phyloP scores from a whole-genome alignment of 2,113 vertebrate genomes.

The Pelusios castaneus region DNA sequence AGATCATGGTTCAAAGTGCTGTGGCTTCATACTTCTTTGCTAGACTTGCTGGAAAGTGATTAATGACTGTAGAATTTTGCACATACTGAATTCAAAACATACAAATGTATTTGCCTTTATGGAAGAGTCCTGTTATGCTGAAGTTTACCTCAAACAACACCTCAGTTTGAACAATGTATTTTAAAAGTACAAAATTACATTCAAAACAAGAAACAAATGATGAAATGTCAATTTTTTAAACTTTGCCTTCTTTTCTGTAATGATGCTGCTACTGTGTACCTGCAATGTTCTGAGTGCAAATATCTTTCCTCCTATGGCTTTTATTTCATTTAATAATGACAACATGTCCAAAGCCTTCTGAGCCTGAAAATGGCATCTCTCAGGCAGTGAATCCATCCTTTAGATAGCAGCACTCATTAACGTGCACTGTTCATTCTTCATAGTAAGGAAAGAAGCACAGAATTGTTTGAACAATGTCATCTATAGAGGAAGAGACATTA shows the following conservation, averaged over 20 bases:
- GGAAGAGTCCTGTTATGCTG: not conserved
- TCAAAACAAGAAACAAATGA: not conserved
- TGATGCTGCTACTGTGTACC: not conserved
- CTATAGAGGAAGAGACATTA: conserved; percentile 5
- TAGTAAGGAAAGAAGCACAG: not conserved
- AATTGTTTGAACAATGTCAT: conserved; percentile 5
- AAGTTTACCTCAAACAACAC: not conserved
- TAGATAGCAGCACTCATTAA: not conserved
- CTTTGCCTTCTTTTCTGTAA: not conserved
- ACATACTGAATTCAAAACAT: not conserved
- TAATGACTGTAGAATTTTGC: not conserved
- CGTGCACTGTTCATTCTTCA: conserved; percentile 46
- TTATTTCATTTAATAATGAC: conserved; percentile 22
- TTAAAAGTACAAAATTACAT: not conserved
- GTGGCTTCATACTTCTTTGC: not conserved
- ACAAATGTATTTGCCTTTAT: not conserved
- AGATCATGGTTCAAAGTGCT: not conserved
- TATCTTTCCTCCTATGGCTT: not conserved
- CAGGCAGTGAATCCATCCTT: not conserved
- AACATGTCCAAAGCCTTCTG: conserved; percentile 27
- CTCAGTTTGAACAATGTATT: not conserved
- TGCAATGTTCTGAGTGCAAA: not conserved
- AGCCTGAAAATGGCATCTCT: conserved; percentile 13
- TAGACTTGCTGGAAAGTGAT: not conserved
- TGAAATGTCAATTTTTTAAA: not conserved